These are phyloP conservation scores for Champsocephalus gunnari DNA, from an alignment of 2,797 vertebrate genomes.

Conservation along the genomic window DNA sequence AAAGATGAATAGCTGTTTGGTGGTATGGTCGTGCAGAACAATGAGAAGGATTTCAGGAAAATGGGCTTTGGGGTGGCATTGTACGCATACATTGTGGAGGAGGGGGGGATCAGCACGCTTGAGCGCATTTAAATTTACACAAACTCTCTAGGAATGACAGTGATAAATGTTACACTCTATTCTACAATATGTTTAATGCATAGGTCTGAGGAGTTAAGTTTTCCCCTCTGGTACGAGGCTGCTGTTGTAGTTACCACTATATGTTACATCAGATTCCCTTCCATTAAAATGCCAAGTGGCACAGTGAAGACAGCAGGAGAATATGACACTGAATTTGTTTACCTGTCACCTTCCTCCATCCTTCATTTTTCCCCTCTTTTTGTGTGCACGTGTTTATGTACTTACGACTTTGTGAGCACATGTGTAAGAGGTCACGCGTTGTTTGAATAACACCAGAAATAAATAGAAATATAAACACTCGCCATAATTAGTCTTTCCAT, in stretches of 20 bases:
- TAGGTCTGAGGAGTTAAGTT: slow-evolving; percentile 93
- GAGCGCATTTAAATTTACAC: slow-evolving; percentile 99
- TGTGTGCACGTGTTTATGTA: slow-evolving; percentile 44
- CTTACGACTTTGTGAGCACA: slow-evolving; percentile 24
- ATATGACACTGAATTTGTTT: slow-evolving; percentile 89
- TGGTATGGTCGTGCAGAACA: slow-evolving; percentile 85
- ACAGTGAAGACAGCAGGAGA: slow-evolving; percentile 88
- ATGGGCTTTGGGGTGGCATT: slow-evolving; percentile 87
- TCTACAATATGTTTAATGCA: slow-evolving; percentile 99
- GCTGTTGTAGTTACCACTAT: slow-evolving; percentile 85
- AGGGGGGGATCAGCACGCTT: slow-evolving; percentile 90
- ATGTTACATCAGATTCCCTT: slow-evolving; percentile 89
- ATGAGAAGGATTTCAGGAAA: slow-evolving; percentile 87
- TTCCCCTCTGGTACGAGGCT: slow-evolving; percentile 86
- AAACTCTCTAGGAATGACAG: slow-evolving; percentile 99
- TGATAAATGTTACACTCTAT: slow-evolving; percentile 99
- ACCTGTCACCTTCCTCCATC: slow-evolving; percentile 84
- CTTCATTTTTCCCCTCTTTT: slow-evolving; percentile 58
- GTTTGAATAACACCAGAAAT: slow-evolving; percentile 29
- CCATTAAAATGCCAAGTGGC: slow-evolving; percentile 91
- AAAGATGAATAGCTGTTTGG: slow-evolving; percentile 86
- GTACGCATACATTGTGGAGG: slow-evolving; percentile 81
- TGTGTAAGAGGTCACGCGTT: slow-evolving; percentile 59
- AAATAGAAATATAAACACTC: slow-evolving; percentile 1
- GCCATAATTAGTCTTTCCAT: background rate